These are phyloP conservation scores for Halcyon senegalensis DNA, from an alignment of 2,113 vertebrate species.

Conservation along the genomic window DNA sequence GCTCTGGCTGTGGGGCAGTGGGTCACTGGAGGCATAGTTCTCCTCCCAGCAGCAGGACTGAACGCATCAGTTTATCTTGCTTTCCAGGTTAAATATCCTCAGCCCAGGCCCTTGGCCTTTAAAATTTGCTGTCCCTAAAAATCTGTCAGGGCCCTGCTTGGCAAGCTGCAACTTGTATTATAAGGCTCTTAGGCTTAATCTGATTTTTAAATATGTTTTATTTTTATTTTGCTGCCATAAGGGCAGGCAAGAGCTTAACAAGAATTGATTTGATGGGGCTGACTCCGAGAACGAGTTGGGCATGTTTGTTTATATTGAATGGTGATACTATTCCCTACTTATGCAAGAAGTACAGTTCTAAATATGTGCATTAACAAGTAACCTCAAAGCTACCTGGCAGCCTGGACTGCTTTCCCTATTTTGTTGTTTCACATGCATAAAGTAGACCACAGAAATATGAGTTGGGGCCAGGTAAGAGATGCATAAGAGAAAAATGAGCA, in stretches of 20 bases:
- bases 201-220: neutral
- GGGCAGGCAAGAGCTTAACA: neutral
- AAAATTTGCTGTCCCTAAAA: neutral
- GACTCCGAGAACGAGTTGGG: rapidly evolving
- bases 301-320: neutral
- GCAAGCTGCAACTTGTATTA: neutral
- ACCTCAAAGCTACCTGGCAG: neutral
- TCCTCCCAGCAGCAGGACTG: neutral
- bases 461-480: neutral
- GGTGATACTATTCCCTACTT: neutral
- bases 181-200: neutral
- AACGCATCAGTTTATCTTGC: neutral
- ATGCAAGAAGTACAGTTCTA: neutral
- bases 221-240: neutral
- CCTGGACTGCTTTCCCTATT: neutral
- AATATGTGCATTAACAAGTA: neutral
- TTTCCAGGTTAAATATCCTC: neutral
- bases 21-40: neutral
- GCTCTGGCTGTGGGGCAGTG: neutral
- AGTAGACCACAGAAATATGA: neutral
- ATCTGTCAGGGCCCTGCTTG: neutral
- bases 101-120: neutral
- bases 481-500: neutral
- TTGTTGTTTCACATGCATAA: neutral
- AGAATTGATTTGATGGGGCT: neutral